phyloP scores from a whole-genome alignment of 2,113 vertebrate genomes.

The Oreochromis tanganicae region DNA sequence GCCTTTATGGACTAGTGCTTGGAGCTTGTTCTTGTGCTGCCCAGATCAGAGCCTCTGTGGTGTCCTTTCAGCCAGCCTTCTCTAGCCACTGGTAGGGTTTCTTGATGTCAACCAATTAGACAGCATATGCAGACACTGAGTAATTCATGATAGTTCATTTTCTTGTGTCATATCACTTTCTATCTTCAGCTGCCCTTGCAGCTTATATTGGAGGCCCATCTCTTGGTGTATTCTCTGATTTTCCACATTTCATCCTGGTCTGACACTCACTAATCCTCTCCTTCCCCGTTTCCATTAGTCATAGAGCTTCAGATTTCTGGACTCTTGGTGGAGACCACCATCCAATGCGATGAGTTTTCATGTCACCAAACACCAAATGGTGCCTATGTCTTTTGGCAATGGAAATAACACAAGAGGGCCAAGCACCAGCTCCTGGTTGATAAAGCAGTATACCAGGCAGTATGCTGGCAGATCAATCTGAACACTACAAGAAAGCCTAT shows the following conservation, averaged over 20 bases:
- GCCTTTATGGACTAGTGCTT: background rate
- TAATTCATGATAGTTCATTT: background rate
- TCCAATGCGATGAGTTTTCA: background rate
- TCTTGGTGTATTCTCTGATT: background rate
- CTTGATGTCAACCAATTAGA: background rate
- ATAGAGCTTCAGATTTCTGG: background rate
- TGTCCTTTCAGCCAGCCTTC: background rate
- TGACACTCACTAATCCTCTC: background rate
- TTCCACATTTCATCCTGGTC: background rate
- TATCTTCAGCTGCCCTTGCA: background rate
- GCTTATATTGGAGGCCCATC: background rate
- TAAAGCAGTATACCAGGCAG: background rate
- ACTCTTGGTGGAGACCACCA: background rate
- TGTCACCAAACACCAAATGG: background rate
- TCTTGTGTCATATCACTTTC: background rate
- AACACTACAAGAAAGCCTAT: background rate
- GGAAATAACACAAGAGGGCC: background rate
- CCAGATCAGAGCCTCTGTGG: background rate
- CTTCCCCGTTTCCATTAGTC: background rate
- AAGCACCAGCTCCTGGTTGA: background rate
- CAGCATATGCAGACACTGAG: background rate
- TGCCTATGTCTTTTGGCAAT: background rate
- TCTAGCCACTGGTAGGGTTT: background rate
- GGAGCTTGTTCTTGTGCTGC: background rate
- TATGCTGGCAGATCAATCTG: background rate